Conservation (phyloP, 2,797 vertebrate species). For the Serranus cabrilla region DNA sequence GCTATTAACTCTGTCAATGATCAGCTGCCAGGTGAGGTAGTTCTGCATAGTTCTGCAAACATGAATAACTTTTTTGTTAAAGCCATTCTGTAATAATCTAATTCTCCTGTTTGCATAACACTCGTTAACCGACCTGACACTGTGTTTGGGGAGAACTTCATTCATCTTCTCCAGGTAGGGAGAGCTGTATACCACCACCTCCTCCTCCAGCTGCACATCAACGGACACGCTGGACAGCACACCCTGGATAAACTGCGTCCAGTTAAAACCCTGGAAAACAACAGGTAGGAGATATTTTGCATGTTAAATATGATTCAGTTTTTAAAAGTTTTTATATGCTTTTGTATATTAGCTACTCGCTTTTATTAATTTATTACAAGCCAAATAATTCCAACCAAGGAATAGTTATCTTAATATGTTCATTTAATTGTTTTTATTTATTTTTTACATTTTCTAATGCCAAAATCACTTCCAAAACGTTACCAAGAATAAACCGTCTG, state of each 20-base stretch:
- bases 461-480: too few relatives aligned
- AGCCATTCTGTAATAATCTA: not conserved
- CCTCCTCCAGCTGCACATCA: constrained; percentile 87
- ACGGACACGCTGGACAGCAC: constrained; percentile 91
- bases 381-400: too few relatives aligned
- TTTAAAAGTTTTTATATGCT: too few relatives aligned
- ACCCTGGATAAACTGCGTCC: constrained; percentile 92
- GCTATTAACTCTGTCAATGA: constrained; percentile 91
- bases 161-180: constrained; percentile 93
- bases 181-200: constrained; percentile 93
- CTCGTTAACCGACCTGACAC: constrained; percentile 86
- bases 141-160: constrained; percentile 87
- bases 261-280: constrained; percentile 92
- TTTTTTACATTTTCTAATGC: too few relatives aligned
- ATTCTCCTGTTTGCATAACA: not conserved
- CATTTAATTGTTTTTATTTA: too few relatives aligned
- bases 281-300: constrained; percentile 1
- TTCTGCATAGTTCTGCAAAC: constrained; percentile 93
- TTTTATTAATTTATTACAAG: too few relatives aligned
- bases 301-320: constrained; percentile 2
- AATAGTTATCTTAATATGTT: too few relatives aligned
- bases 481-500: too few relatives aligned
- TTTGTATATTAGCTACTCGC: too few relatives aligned
- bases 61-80: constrained; percentile 2
- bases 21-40: constrained; percentile 94